Evolutionary conservation across 2,888 invertebrate species (phyloP), one percentile per base, ranked within the genome.

Genomic region (Cryptocheilus praepositus): DNA sequence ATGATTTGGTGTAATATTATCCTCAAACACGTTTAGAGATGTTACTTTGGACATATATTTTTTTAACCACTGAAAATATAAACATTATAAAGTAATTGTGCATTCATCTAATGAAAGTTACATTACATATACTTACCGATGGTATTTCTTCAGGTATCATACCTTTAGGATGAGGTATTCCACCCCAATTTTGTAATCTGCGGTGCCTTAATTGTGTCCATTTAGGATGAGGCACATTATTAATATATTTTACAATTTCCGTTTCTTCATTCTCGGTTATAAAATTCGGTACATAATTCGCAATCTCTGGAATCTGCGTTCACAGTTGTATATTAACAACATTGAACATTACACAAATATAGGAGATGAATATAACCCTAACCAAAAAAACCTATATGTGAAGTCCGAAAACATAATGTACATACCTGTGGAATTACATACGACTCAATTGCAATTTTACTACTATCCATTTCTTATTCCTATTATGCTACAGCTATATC

Each of bases 111-210:
- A 52, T 52, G 13, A 19, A n/a, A 18, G 57, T 5, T 15, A 18
- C n/a, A 53, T 11, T 22, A 13, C 19, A 28, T 52, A 44, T 64
- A 75, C 79, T 79, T 79, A 89, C 89, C 61, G 89, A 81, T 0
- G 99, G 98, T 76, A 99, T 93, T 72, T 92, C 90, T 89, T 98
- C 98, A 0, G 95, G 93, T 73, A 99, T 93, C 96, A 99, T 97
- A 66, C 97, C 98, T 83, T 96, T 97, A 16, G 92, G 92, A 86
- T 97, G 97, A 0, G 98, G 98, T 64, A 98, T 90, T 0, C 99
- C 99, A 22, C 99, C 99, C 93, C 98, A 99, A 89, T 99, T 98
- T 87, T 99, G 98, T n/a, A 99, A 91, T 72, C 98, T 92, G 74
- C 99, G 92, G 86, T 97, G 95, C 19, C 94, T 93, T 49, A 99